These are phyloP conservation scores for Microcebus jonahi DNA, from an alignment of 2,113 vertebrate genomes.

Conservation along the genomic window DNA sequence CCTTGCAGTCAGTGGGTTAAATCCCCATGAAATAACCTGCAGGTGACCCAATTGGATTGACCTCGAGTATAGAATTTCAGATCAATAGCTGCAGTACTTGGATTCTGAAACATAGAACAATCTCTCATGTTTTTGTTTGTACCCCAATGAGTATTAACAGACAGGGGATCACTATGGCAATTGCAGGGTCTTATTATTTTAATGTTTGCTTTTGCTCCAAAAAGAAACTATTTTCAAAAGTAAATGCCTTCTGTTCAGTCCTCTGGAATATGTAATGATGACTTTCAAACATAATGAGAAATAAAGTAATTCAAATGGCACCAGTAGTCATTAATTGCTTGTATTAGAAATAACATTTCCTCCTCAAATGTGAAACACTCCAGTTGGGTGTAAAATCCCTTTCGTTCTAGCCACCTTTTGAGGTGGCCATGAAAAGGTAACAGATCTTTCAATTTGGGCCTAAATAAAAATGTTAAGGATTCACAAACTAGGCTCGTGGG, in stretches of 20 bases:
- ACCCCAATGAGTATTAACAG: slow-evolving; percentile 45
- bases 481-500: neutral
- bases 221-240: slow-evolving; percentile 82
- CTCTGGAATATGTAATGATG: slow-evolving; percentile 80
- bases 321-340: slow-evolving; percentile 82
- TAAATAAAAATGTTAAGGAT: slow-evolving; percentile 12
- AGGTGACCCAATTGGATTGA: slow-evolving; percentile 62
- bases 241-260: slow-evolving; percentile 83
- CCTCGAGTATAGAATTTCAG: slow-evolving; percentile 64
- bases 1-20: slow-evolving; percentile 50
- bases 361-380: slow-evolving; percentile 33
- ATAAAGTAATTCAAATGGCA: slow-evolving; percentile 84
- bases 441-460: neutral
- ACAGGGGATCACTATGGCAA: slow-evolving; percentile 39
- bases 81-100: slow-evolving; percentile 63
- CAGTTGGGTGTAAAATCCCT: slow-evolving; percentile 18
- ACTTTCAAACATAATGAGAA: slow-evolving; percentile 79
- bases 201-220: slow-evolving; percentile 73
- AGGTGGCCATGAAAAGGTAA: slow-evolving; percentile 40
- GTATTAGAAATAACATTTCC: slow-evolving; percentile 76
- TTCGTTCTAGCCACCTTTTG: slow-evolving; percentile 52
- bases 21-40: neutral
- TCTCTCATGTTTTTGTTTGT: slow-evolving; percentile 46
- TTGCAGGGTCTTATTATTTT: slow-evolving; percentile 66
- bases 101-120: slow-evolving; percentile 67